phyloP scores from a whole-genome alignment of 2,113 vertebrate species.

The Ophthalmolycus amberensis region DNA sequence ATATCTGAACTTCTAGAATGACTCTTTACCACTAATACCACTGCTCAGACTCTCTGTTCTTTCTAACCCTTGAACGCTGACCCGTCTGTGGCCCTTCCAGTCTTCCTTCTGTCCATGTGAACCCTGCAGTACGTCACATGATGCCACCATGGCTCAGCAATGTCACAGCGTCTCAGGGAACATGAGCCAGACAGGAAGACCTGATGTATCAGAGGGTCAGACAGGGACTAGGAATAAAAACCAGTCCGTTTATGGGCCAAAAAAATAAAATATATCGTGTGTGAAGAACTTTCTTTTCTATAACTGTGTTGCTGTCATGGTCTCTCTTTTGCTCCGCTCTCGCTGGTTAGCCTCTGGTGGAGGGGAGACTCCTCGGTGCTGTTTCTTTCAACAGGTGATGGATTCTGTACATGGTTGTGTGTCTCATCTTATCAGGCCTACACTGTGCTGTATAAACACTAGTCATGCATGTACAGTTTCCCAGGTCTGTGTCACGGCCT shows the following conservation, averaged over 20 bases:
- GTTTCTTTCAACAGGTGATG: constrained; percentile 56
- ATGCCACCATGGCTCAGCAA: neutral
- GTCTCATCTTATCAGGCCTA: constrained; percentile 10
- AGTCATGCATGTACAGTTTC: constrained; percentile 27
- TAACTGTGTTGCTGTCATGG: neutral
- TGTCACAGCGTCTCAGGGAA: constrained; percentile 9
- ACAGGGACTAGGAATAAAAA: neutral
- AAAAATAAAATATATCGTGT: neutral
- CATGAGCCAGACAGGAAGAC: neutral
- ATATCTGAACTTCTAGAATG: neutral
- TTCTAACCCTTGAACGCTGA: constrained; percentile 24
- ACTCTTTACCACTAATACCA: neutral
- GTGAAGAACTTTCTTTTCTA: neutral
- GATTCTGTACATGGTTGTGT: constrained; percentile 14
- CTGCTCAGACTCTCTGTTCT: neutral
- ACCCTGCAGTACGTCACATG: constrained; percentile 24
- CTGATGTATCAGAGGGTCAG: neutral
- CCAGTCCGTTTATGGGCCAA: neutral
- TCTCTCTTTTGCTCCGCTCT: neutral
- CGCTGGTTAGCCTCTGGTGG: constrained; percentile 34
- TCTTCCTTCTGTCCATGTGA: constrained; percentile 4
- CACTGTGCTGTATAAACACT: constrained; percentile 15
- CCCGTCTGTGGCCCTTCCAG: neutral
- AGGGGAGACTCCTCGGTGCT: constrained; percentile 30
- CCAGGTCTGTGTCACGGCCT: neutral